These are phyloP conservation scores for Porites lutea DNA, from an alignment of 64 coral and sea anemone species.

Conservation along the genomic window DNA sequence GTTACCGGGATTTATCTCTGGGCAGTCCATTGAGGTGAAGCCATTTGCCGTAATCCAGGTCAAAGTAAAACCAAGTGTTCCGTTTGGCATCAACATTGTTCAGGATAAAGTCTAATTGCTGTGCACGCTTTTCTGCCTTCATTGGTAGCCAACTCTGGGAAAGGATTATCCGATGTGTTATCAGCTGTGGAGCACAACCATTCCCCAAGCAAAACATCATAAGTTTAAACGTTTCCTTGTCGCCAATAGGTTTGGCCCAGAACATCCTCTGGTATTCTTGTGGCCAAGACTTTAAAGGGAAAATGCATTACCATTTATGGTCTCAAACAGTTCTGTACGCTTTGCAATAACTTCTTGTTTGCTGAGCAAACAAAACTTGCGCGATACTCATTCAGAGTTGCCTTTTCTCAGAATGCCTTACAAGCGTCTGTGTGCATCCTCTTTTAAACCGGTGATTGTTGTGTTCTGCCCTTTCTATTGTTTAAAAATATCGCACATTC, in stretches of 20 bases:
- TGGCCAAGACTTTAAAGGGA: background rate
- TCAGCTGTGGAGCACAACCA: background rate
- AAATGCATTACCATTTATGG: background rate
- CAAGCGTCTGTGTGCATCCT: too few species aligned
- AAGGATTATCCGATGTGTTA: background rate
- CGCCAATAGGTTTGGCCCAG: background rate
- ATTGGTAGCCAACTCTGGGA: background rate
- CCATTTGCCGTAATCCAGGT: too few species aligned
- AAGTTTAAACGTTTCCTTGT: background rate
- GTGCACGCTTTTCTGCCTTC: background rate
- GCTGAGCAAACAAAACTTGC: background rate
- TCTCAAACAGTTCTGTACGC: background rate
- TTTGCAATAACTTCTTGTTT: background rate
- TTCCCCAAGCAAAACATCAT: constrained; percentile 3
- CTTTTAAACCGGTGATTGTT: too few species aligned
- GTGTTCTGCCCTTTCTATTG: too few species aligned
- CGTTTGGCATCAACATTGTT: background rate
- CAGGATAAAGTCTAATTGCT: background rate
- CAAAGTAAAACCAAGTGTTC: background rate
- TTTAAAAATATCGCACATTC: too few species aligned
- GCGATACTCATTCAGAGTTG: background rate
- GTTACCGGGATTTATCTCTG: background rate
- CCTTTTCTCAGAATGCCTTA: background rate
- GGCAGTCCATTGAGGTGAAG: too few species aligned
- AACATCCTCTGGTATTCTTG: background rate